A percentile compares a stretch with the other conserved stretches of the same genome.
Conservation (phyloP, 2,113 vertebrate genomes). For the Ammodytes marinus region DNA sequence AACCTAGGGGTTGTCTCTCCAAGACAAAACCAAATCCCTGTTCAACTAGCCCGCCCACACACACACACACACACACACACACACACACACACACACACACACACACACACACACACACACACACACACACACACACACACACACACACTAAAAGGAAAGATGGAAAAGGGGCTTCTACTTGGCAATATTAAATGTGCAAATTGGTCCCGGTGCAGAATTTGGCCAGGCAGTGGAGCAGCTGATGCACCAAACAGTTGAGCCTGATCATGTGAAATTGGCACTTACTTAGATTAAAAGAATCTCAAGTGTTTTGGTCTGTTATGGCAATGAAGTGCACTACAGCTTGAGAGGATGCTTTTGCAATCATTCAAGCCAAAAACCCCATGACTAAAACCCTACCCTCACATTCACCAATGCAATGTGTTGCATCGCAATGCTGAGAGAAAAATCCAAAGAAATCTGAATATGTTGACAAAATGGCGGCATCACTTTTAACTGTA, state of each 20-base stretch:
- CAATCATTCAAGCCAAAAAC: background rate
- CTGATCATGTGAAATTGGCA: slow-evolving; percentile 5
- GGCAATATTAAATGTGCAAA: background rate
- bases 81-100: slow-evolving; percentile 3
- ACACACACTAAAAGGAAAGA: background rate
- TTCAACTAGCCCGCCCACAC: background rate
- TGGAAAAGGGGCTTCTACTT: background rate
- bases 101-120: background rate
- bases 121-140: background rate
- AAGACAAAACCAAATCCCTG: background rate
- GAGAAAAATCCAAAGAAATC: background rate
- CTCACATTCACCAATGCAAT: slow-evolving; percentile 8
- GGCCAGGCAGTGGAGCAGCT: background rate
- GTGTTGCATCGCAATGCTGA: background rate
- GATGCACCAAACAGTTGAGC: background rate
- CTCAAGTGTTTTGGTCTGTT: background rate
- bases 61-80: background rate
- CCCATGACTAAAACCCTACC: background rate
- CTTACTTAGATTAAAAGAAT: background rate
- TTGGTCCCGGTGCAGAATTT: background rate
- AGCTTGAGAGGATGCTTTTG: background rate
- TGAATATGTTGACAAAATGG: background rate
- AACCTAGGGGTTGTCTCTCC: background rate
- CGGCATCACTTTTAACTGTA: background rate
- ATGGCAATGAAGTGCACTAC: background rate